A percentile compares a stretch with the other conserved stretches of the same genome.
These are phyloP conservation scores for Circaetus cinerascens DNA, from an alignment of 2,113 vertebrate genomes.

Conservation along the genomic window DNA sequence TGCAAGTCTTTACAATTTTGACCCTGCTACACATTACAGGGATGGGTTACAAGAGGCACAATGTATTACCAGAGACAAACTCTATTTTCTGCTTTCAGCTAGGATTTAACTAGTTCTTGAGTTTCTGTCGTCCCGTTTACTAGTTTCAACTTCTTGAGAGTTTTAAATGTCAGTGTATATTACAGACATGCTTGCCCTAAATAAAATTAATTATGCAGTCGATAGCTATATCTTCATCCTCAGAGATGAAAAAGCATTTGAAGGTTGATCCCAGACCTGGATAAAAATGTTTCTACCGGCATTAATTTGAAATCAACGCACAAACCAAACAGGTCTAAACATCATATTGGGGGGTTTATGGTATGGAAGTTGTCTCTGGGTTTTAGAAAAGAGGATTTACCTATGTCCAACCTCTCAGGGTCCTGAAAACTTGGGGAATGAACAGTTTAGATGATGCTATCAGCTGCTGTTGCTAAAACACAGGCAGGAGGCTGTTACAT, in stretches of 20 bases:
- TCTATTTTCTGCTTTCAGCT: not conserved
- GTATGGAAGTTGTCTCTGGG: not conserved
- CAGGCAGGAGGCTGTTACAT: not conserved
- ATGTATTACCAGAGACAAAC: not conserved
- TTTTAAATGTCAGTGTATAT: not conserved
- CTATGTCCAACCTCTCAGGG: not conserved
- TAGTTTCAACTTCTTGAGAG: not conserved
- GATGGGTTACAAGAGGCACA: not conserved
- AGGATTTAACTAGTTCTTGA: not conserved
- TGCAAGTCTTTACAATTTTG: not conserved
- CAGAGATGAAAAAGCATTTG: not conserved
- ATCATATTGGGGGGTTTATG: not conserved
- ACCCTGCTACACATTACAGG: not conserved
- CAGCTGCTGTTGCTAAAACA: not conserved
- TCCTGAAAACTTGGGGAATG: not conserved
- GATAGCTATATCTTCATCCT: not conserved
- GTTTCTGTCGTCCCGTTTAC: not conserved
- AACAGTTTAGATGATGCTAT: not conserved
- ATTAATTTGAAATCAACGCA: not conserved
- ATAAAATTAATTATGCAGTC: not conserved
- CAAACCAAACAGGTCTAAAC: fast-evolving
- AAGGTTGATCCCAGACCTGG: not conserved
- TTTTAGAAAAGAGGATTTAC: not conserved
- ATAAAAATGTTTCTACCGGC: not conserved
- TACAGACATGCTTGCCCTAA: not conserved